Evolutionary conservation across 2,113 vertebrate species (phyloP).

Genomic region (Leucoraja erinaceus): DNA sequence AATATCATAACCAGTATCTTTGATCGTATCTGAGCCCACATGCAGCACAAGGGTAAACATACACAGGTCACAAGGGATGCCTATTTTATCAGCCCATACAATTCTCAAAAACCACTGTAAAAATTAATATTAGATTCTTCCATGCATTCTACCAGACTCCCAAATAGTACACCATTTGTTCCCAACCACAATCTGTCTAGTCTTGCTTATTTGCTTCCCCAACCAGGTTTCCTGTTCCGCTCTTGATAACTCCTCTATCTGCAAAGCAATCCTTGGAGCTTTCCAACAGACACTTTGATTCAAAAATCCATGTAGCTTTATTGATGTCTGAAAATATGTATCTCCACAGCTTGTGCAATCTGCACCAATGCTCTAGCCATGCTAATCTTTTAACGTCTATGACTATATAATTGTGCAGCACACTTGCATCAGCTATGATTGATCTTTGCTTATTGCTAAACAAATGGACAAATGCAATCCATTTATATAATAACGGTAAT

Average conservation of each 20-base stretch:
- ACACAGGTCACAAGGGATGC: background rate
- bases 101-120: background rate
- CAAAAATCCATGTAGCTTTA: background rate
- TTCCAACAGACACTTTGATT: background rate
- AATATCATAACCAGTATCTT: background rate
- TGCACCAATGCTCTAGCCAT: background rate
- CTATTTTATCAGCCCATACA: background rate
- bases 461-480: background rate
- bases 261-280: background rate
- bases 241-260: background rate
- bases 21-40: background rate
- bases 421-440: background rate
- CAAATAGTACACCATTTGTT: background rate
- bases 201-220: background rate
- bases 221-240: background rate
- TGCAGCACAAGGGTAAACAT: background rate
- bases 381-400: background rate
- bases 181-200: background rate
- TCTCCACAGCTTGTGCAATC: background rate
- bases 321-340: background rate
- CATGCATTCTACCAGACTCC: background rate
- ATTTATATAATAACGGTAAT: background rate
- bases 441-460: background rate
- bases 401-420: background rate
- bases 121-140: background rate